Conservation (phyloP, 1,140 invertebrate species). For the Leptinotarsa texana region DNA sequence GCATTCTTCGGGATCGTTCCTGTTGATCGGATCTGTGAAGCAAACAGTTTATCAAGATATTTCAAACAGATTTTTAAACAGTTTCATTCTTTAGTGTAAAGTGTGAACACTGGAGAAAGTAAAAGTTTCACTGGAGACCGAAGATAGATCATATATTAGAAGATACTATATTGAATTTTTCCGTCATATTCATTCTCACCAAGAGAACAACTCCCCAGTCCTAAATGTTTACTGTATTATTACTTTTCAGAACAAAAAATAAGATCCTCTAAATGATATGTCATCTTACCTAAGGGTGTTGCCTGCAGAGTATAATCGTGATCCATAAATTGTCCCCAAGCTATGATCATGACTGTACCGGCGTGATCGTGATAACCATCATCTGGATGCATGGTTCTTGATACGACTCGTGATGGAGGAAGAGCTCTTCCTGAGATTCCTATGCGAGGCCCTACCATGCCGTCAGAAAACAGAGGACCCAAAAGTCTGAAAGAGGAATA, state of each 20-base stretch:
- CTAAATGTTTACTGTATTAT: too few relatives aligned
- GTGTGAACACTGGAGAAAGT: too few relatives aligned
- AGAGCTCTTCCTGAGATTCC: conserved; percentile 73
- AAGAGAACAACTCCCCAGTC: too few relatives aligned
- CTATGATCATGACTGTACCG: conserved; percentile 91
- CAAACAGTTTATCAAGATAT: not conserved
- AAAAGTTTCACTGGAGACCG: too few relatives aligned
- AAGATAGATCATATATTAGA: too few relatives aligned
- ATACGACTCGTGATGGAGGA: conserved; percentile 81
- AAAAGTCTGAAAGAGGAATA: conserved; percentile 63
- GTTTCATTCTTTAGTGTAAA: too few relatives aligned
- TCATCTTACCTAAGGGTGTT: conserved; percentile 74
- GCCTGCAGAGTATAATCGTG: conserved; percentile 90
- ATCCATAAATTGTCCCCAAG: conserved; percentile 94
- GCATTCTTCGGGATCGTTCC: conserved; percentile 87
- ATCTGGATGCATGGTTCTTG: conserved; percentile 87
- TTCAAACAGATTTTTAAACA: not conserved
- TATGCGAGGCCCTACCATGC: conserved; percentile 79
- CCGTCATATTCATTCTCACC: too few relatives aligned
- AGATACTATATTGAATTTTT: too few relatives aligned
- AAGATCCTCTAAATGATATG: not conserved
- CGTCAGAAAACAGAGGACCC: conserved; percentile 77
- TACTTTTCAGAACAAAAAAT: not conserved
- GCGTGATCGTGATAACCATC: conserved; percentile 91
- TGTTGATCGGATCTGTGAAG: conserved; percentile 73